Evolutionary conservation across 2,113 vertebrate genomes (phyloP).

Genomic region (Daubentonia madagascariensis): DNA sequence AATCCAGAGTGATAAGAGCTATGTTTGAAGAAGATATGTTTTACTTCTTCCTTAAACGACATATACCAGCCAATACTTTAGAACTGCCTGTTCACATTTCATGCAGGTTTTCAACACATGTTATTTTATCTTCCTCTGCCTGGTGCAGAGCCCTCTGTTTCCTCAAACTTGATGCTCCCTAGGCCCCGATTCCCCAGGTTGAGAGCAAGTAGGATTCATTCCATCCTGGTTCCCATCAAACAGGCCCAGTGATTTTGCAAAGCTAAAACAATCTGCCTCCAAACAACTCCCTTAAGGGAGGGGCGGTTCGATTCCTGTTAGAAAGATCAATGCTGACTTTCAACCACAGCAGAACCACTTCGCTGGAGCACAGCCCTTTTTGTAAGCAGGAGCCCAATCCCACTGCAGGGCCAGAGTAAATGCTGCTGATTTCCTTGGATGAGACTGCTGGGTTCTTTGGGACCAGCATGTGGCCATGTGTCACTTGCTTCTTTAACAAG

Average conservation of each 20-base stretch:
- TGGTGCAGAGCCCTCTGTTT: not conserved
- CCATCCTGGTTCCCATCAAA: not conserved
- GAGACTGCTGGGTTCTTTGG: not conserved
- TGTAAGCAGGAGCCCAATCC: not conserved
- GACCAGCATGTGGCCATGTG: slow-evolving; percentile 38
- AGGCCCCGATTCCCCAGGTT: not conserved
- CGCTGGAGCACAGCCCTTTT: slow-evolving; percentile 31
- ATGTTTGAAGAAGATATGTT: slow-evolving; percentile 42
- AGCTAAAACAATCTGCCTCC: not conserved
- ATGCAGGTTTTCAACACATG: not conserved
- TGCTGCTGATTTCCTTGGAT: slow-evolving; percentile 24
- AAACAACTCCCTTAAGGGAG: not conserved
- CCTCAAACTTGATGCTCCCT: not conserved
- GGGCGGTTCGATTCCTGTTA: not conserved
- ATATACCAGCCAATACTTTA: not conserved
- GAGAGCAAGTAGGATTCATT: not conserved
- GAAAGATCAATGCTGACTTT: slow-evolving; percentile 52
- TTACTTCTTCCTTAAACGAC: slow-evolving; percentile 26
- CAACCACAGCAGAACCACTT: not conserved
- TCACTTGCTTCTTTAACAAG: slow-evolving; percentile 59
- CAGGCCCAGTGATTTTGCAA: not conserved
- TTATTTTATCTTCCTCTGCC: not conserved
- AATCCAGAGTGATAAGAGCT: slow-evolving; percentile 44
- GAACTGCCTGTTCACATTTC: not conserved
- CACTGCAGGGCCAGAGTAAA: slow-evolving; percentile 14